Evolutionary conservation across 2,797 vertebrate species (phyloP).

Genomic region (Characodon lateralis): DNA sequence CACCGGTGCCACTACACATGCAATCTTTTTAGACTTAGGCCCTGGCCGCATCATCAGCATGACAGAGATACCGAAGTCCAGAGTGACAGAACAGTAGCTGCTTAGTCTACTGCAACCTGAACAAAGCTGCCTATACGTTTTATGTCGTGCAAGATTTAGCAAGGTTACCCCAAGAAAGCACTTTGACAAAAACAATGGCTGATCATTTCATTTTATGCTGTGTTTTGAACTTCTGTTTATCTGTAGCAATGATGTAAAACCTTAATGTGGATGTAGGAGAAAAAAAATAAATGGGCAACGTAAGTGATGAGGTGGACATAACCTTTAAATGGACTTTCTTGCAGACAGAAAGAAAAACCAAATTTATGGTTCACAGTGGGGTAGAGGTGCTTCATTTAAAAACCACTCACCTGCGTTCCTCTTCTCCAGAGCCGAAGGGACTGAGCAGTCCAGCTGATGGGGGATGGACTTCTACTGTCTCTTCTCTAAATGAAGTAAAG

Average conservation of each 20-base stretch:
- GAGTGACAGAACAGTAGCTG: conserved; percentile 9
- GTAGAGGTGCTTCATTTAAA: neutral
- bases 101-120: neutral
- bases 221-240: neutral
- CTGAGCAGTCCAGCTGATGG: conserved; percentile 50
- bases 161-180: neutral
- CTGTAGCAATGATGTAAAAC: neutral
- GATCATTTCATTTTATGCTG: neutral
- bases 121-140: neutral
- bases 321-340: neutral
- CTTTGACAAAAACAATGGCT: neutral
- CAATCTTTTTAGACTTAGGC: conserved; percentile 55
- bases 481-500: conserved; percentile 43
- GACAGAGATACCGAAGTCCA: conserved; percentile 64
- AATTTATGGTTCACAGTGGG: neutral
- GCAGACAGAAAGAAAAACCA: neutral
- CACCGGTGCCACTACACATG: conserved; percentile 1
- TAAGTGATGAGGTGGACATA: too few species aligned
- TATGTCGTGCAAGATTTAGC: neutral
- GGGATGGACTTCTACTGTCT: conserved; percentile 20
- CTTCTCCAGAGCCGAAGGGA: conserved; percentile 74
- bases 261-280: neutral
- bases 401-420: conserved; percentile 67
- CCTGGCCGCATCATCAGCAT: conserved; percentile 36
- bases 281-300: neutral